Conservation (phyloP, 2,113 vertebrate species). For the Petrocephalus zakoni region DNA sequence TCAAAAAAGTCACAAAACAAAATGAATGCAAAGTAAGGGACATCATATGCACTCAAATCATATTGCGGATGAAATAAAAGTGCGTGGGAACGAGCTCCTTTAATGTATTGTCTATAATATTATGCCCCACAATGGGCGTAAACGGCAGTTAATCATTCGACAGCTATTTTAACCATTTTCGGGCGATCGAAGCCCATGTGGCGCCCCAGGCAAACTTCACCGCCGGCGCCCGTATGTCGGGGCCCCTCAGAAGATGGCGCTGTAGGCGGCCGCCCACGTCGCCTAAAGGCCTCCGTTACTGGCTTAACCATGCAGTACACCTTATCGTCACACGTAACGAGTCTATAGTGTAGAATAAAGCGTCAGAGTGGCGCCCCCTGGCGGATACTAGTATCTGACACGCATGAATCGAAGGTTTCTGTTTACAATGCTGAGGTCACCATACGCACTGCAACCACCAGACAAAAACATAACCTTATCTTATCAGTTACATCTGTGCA, state of each 20-base stretch:
- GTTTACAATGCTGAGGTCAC: background rate
- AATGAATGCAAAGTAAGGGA: background rate
- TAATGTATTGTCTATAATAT: too few species aligned
- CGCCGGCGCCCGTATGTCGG: background rate
- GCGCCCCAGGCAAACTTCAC: too few species aligned
- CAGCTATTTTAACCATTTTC: too few species aligned
- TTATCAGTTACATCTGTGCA: background rate
- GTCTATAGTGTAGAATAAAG: background rate
- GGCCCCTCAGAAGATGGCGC: background rate
- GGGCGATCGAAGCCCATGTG: too few species aligned
- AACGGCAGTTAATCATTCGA: too few species aligned
- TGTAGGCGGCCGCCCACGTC: background rate
- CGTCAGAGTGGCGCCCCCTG: background rate
- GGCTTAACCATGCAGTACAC: background rate
- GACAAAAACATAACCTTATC: background rate
- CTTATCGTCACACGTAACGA: background rate
- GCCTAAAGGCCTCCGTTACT: background rate
- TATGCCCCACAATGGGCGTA: too few species aligned
- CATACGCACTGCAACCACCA: background rate
- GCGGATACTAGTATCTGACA: background rate
- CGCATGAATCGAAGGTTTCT: background rate
- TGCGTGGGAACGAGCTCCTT: too few species aligned
- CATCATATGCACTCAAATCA: background rate
- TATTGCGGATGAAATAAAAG: background rate
- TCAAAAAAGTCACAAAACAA: background rate